Evolutionary conservation across 1,140 invertebrate species (phyloP).

Genomic region (Drosophila suzukii): DNA sequence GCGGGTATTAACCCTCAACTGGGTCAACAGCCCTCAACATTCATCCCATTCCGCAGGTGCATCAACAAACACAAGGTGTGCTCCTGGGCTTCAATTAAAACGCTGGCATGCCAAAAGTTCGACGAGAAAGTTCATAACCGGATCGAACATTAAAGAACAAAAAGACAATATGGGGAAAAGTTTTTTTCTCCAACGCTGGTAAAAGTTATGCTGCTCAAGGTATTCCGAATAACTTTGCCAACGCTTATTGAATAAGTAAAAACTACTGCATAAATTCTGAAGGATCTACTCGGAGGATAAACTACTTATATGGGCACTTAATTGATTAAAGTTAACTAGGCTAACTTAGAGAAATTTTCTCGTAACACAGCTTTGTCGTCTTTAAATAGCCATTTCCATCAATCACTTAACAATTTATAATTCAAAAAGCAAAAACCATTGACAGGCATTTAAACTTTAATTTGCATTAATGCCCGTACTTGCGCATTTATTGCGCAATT

Average conservation of each 20-base stretch:
- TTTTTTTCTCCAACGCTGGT: background rate
- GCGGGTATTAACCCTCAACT: slow-evolving; percentile 37
- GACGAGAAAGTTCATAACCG: slow-evolving; percentile 51
- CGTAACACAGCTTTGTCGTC: no score
- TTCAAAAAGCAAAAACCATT: background rate
- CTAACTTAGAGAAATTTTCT: background rate
- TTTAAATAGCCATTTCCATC: background rate
- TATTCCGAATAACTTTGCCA: slow-evolving; percentile 46
- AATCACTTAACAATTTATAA: background rate
- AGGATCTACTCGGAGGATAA: slow-evolving; percentile 3
- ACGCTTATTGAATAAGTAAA: slow-evolving; percentile 43
- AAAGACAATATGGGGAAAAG: slow-evolving; percentile 16
- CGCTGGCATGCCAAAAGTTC: slow-evolving; percentile 55
- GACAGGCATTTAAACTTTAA: slow-evolving; percentile 2
- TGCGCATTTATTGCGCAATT: slow-evolving; percentile 51
- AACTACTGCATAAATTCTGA: slow-evolving; percentile 6
- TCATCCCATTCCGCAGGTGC: slow-evolving; percentile 7
- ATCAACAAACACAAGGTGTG: slow-evolving; percentile 35
- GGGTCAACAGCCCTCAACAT: slow-evolving; percentile 38
- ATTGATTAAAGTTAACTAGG: background rate
- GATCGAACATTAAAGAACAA: slow-evolving; percentile 20
- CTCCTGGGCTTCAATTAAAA: slow-evolving; percentile 63
- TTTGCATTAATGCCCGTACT: slow-evolving; percentile 8
- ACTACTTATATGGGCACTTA: background rate
- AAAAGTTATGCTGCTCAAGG: slow-evolving; percentile 24